Evolutionary conservation across 1,140 invertebrate species (phyloP), one percentile per base, ranked within the genome.

Genomic region (Lucilia sericata): DNA sequence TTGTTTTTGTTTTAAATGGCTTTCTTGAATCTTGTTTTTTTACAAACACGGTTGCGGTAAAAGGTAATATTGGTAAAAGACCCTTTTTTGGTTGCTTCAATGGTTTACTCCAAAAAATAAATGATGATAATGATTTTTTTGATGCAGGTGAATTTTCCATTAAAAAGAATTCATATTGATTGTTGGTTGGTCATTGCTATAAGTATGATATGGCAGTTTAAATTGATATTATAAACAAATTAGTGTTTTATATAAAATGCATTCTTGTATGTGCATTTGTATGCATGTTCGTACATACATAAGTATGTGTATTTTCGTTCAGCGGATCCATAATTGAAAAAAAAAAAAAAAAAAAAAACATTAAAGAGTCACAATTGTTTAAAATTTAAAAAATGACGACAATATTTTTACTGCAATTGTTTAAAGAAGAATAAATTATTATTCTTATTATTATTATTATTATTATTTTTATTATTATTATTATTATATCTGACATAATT

Each of bases 221-320:
- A 89, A 87, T 89, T 88, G 87, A 88, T 87, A 89, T 88, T 87
- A 89, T 89, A 89, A 88, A 89, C 88, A 89, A 89, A 89, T 89
- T 89, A 89, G 87, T 88, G 88, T 89, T 86, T 88, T 89, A 87
- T 88, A 89, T 89, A 88, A 36, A n/a, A 17, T 19, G 60, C 12
- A 70, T 17, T 17, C 55, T 17, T 30, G 25, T 30, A 30, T 30
- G 21, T 70, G 2, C 5, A 21, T 21, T 0, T 4, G 10, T 83
- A 36, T 74, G 10, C 25, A 17, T 49, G 17, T 82, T 25, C 21
- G 42, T 42, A 42, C 14, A 60, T 60, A 17, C 2, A 7, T 60
- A 17, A 17, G 2, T 60, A 60, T 60, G 14, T 60, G 10, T 74
- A 70, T 49, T 25, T 36, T 4, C 36, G n/a, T n/a, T 8, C 36